Conservation (phyloP, 2,113 vertebrate species). For the Leuciscus idus region DNA sequence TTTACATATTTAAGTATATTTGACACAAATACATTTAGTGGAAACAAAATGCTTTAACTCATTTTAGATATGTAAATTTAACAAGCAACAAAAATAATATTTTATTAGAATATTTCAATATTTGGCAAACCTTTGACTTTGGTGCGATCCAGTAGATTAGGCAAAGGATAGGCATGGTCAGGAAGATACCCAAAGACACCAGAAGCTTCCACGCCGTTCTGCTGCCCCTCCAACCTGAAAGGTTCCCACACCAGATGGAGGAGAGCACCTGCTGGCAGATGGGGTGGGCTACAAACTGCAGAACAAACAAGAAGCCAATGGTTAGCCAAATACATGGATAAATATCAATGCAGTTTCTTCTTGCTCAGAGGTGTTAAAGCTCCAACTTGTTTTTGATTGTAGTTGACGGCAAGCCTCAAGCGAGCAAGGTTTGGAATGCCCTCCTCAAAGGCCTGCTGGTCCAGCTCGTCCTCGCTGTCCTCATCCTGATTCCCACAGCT, state of each 20-base stretch:
- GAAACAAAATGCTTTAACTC: neutral
- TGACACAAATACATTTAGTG: neutral
- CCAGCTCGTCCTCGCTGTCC: conserved; percentile 71
- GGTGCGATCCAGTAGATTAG: conserved; percentile 87
- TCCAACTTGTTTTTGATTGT: conserved; percentile 86
- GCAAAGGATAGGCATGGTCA: conserved; percentile 88
- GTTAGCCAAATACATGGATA: neutral
- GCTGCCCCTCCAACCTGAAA: conserved; percentile 88
- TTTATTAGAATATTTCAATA: neutral
- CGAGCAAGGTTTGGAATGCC: conserved; percentile 87
- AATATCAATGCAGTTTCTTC: too few relatives aligned
- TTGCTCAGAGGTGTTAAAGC: neutral
- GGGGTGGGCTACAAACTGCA: conserved; percentile 88
- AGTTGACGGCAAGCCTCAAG: conserved; percentile 86
- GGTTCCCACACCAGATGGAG: conserved; percentile 88
- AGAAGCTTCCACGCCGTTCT: conserved; percentile 84
- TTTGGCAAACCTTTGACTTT: conserved; percentile 80
- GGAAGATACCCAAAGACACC: conserved; percentile 82
- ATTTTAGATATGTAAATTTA: neutral
- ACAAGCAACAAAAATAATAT: neutral
- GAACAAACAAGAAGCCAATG: neutral
- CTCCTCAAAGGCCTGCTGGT: conserved; percentile 84
- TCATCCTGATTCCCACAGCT: conserved; percentile 72
- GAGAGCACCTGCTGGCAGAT: conserved; percentile 93
- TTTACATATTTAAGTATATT: neutral